Evolutionary conservation across 2,113 vertebrate species (phyloP), one percentile per base, ranked within the genome.

Genomic region (Chauna torquata): DNA sequence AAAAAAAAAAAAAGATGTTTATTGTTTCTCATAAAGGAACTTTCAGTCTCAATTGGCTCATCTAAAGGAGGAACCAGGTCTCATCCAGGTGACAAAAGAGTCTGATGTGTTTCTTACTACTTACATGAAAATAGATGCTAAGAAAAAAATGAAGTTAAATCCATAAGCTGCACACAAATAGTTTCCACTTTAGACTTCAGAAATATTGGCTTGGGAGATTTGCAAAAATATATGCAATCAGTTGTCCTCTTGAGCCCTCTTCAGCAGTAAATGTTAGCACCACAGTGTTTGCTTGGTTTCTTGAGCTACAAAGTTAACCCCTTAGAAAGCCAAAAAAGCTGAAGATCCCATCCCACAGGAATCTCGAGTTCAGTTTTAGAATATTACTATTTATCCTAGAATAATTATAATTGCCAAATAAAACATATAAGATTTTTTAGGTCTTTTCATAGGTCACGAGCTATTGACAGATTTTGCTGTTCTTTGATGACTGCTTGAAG

Each of bases 1-100:
- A 44, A 70, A 70, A 96, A 86, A 96, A 92, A 88, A 62, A 93
- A 89, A 92, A 92, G 47, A 80, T 69, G 54, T 69, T 61, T 86
- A 44, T 76, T 93, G 38, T 66, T 16, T 94, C 58, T 80, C 93
- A 69, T 70, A 86, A 81, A 92, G 28, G 12, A 86, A 69, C 30
- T 44, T 86, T 92, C 77, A 79, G 18, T 36, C 59, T 95, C 66
- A 52, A 34, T 79, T 82, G 34, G 83, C 45, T 64, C 82, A 74
- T 47, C 38, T 92, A 59, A 74, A 79, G 15, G 25, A 82, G 79
- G 72, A 82, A 69, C 24, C 54, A 74, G 28, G 64, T 82, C 38
- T 82, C 42, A 74, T 90, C 11, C 77, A 86, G 12, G 52, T 36
- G 34, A 54, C 32, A 90, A 92, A 86, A 62, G 20, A 86, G 59